Base-by-base conservation (phyloP, 1,140 invertebrate species). In the Drosophila bocki region DNA sequence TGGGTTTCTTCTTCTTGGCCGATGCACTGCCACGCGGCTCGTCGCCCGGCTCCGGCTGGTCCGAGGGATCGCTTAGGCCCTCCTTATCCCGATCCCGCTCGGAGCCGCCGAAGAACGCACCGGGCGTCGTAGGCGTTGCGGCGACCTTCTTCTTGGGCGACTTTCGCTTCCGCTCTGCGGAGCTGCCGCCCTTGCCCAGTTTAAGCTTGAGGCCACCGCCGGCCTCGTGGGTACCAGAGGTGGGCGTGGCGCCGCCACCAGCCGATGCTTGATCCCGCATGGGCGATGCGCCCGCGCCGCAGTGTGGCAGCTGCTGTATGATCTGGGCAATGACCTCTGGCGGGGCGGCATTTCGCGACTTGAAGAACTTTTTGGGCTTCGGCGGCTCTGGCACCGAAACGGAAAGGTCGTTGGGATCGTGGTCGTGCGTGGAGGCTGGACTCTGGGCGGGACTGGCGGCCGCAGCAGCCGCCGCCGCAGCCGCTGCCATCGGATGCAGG, bases 291-390 rank as follows among this genome's bases (percentile, higher is more conserved):
- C 44, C 69, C 92, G 93, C 72, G 91, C 93, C 82, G 47, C 82
- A 90, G 87, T 94, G 93, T 92, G 78, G 93, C 93, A 88, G 92
- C 93, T 94, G 94, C 53, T 94, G 93, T 17, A 95, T 93, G 69
- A 95, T 92, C 93, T 95, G 93, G 26, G 93, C 82, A 44, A 93
- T 93, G 19, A 93, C 79, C 94, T 91, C 94, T 6, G 93, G 88
- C 15, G 94, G 92, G 50, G 95, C 95, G 3, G 94, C 93, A 93
- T 96, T 97, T 35, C 97, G 94, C 84, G 97, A 97, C 91, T 98
- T 98, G 91, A 98, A 98, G 93, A 98, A 98, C 90, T 98, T 98
- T 82, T 97, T 97, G 48, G 97, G 97, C 91, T 97, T 97, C 75
- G 94, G 93, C 57, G 94, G 90, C 48, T 92, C 91, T 48, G 83